Evolutionary conservation across 2,797 vertebrate species (phyloP), one percentile per base, ranked within the genome.

Genomic region (Galaxias olidus): DNA sequence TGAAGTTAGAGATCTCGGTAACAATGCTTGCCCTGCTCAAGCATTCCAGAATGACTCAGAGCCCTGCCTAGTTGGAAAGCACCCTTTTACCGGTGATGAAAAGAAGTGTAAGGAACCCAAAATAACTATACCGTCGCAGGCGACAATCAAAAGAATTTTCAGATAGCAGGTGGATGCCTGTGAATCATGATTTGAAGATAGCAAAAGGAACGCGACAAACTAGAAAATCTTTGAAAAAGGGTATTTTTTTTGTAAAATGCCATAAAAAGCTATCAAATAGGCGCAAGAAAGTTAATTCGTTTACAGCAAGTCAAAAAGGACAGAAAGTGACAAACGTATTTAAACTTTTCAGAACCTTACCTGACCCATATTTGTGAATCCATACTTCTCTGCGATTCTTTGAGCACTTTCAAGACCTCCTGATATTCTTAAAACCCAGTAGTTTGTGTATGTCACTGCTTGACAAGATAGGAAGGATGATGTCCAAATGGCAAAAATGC

Each of bases 361-460:
- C 96, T 97, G 95, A 79, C 96, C 96, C 80, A 96, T 88, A 76
- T 98, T 96, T 74, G 91, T 77, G 87, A 96, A 97, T 87, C 94
- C 96, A 81, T 96, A 94, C 86, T 96, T 96, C 79, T 88, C 91
- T 46, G 96, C 96, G 73, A 96, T 94, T 81, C 86, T 84, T 86
- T 91, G 77, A 72, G 93, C 96, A 84, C 91, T 88, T 50, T 89
- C 72, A 5, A 77, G 74, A 66, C 92, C 93, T 56, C 93, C 95
- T 19, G 82, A 66, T 77, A 98, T 93, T 82, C 91, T 91, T 71
- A 98, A 84, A 1, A 95, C 96, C 97, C 97, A 98, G 81, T 95
- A 91, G 89, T 98, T 97, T 69, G 95, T 98, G 88, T 93, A 98
- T 54, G 94, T 79, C 19, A 85, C 80, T 63, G 93, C 90, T 54